Evolutionary conservation across 2,888 invertebrate genomes (phyloP), one percentile per base, ranked within the genome.

Genomic region (Oxystoma pomonae): DNA sequence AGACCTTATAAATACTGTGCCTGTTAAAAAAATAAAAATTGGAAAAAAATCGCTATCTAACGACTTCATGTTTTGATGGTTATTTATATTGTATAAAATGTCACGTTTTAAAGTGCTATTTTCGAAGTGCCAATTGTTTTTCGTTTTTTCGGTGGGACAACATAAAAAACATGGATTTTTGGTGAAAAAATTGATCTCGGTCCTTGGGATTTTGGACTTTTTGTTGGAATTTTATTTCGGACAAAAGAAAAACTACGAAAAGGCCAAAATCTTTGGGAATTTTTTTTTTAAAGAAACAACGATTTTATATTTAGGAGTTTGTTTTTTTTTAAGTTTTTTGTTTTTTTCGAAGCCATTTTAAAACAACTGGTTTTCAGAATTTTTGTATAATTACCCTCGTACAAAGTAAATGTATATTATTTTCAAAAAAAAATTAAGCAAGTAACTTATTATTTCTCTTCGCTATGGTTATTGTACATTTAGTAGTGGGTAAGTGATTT

Each of bases 81-180:
- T 50, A 12, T 50, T 50, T 50, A 12, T 55, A 18, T 50, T 62
- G 55, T 57, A 18, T 55, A 55, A 61, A 57, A 55, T 61, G 17
- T 50, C 55, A 62, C 21, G 53, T 21, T 52, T 61, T 52, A 71
- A 78, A 79, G 78, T 78, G 78, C 79, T 78, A 78, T 80, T 79
- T 63, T 79, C 75, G 74, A 78, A 80, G 80, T 80, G 80, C 80
- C 80, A 80, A 80, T 80, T 77, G 75, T 76, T 74, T 73, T 75
- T 59, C 58, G 3, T 35, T 35, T 35, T 35, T 7, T 35, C 12
- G 35, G 35, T 35, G 35, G 35, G 35, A 12, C 35, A 35, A 35
- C 3, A 35, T n/a, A n/a, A n/a, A n/a, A n/a, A n/a, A n/a, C n/a
- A n/a, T n/a, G n/a, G n/a, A n/a, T 60, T 57, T 74, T 75, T 75